A percentile compares a stretch with the other conserved stretches of the same genome.
Evolutionary conservation across 2,888 invertebrate genomes (phyloP).

Genomic region (Drosophila kuntzei): DNA sequence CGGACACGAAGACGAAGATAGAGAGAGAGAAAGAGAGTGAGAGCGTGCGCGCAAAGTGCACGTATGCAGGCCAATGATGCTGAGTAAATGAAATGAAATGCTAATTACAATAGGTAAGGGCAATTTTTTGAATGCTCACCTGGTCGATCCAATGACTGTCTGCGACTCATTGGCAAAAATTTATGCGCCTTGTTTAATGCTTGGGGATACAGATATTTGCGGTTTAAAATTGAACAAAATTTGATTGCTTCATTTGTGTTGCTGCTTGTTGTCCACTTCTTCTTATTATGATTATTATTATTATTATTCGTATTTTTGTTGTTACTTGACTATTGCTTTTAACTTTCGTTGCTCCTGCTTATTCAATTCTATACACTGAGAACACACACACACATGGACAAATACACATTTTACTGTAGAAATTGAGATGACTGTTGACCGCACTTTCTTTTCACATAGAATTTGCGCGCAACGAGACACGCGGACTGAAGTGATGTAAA

Average conservation of each 20-base stretch:
- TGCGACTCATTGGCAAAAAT: slow-evolving; percentile 82
- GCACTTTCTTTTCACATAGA: slow-evolving; percentile 59
- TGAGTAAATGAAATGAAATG: slow-evolving; percentile 61
- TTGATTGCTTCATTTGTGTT: slow-evolving; percentile 74
- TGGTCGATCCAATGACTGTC: slow-evolving; percentile 83
- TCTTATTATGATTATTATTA: slow-evolving; percentile 20
- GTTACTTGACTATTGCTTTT: slow-evolving; percentile 59
- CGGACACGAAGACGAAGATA: slow-evolving; percentile 4
- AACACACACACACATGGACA: slow-evolving; percentile 48
- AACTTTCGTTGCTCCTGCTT: slow-evolving; percentile 54
- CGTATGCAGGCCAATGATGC: slow-evolving; percentile 70
- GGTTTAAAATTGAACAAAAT: slow-evolving; percentile 62
- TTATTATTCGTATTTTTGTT: slow-evolving; percentile 34
- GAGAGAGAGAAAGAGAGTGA: slow-evolving; percentile 51
- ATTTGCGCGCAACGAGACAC: slow-evolving; percentile 58
- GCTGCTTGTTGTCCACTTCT: slow-evolving; percentile 36
- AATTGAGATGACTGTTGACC: slow-evolving; percentile 47
- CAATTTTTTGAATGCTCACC: slow-evolving; percentile 66
- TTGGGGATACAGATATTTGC: slow-evolving; percentile 70
- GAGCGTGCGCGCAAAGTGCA: slow-evolving; percentile 74
- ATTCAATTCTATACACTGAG: slow-evolving; percentile 73
- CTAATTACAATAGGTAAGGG: slow-evolving; percentile 63
- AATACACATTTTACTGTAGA: slow-evolving; percentile 50
- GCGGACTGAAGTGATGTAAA: slow-evolving; percentile 44
- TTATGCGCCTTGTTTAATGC: slow-evolving; percentile 70